phyloP scores from a whole-genome alignment of 2,797 vertebrate species.

The Caiman crocodilus region DNA sequence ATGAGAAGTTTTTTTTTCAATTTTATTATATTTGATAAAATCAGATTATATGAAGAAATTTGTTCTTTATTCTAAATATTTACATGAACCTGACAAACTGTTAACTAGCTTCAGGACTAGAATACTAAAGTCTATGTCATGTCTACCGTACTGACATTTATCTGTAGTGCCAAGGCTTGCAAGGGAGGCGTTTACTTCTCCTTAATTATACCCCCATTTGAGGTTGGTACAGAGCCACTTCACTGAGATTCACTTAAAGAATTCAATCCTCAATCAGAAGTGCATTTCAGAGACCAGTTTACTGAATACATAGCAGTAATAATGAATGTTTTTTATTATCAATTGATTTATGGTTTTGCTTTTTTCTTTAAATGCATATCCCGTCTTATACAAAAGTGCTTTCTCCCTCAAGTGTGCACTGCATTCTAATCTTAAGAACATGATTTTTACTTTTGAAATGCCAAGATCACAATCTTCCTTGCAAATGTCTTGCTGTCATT shows the following conservation, averaged over 20 bases:
- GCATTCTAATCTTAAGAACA: neutral
- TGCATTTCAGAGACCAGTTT: neutral
- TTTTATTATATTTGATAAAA: neutral
- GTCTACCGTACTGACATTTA: neutral
- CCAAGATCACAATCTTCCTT: neutral
- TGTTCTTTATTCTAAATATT: neutral
- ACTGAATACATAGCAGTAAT: neutral
- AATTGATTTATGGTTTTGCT: neutral
- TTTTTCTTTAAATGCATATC: neutral
- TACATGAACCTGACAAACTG: neutral
- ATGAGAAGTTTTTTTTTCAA: neutral
- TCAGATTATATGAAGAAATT: neutral
- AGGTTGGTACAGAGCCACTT: neutral
- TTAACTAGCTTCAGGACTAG: neutral
- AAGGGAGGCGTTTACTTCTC: neutral
- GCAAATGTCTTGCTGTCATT: neutral
- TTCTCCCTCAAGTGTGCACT: neutral
- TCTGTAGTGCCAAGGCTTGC: neutral
- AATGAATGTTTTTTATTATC: neutral
- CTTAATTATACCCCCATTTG: neutral
- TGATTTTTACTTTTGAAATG: neutral
- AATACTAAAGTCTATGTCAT: neutral
- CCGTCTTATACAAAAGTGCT: accelerated
- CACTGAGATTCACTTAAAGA: neutral
- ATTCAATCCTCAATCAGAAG: neutral